Evolutionary conservation across 2,797 vertebrate genomes (phyloP).

Genomic region (Glyptemys insculpta): DNA sequence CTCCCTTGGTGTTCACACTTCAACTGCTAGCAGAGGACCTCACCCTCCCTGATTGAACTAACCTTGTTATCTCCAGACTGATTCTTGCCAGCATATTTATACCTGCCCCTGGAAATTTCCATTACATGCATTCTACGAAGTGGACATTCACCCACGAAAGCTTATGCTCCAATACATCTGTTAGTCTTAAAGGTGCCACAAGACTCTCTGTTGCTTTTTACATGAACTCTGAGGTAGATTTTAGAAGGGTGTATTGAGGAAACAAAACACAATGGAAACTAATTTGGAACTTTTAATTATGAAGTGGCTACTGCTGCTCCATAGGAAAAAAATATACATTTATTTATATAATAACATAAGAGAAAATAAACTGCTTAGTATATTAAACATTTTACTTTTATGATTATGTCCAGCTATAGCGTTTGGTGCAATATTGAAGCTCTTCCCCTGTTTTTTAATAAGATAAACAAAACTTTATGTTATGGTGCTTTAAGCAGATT

Average conservation of each 20-base stretch:
- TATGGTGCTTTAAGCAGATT: background rate
- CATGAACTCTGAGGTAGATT: background rate
- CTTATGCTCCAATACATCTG: no score
- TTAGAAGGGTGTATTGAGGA: background rate
- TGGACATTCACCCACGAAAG: no score
- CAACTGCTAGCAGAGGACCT: no score
- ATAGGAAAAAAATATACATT: background rate
- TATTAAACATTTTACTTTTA: background rate
- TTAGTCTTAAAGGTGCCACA: no score
- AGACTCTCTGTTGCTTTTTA: no score
- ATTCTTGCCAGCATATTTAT: no score
- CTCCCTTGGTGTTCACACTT: no score
- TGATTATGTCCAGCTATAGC: background rate
- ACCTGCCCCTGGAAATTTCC: no score
- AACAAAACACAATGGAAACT: background rate
- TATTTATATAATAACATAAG: background rate
- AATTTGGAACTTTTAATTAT: background rate
- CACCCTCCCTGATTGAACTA: no score
- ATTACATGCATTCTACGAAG: no score
- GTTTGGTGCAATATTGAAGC: background rate
- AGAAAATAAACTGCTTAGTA: background rate
- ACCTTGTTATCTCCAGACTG: no score
- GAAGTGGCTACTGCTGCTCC: background rate
- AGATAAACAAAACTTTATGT: background rate
- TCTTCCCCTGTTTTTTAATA: background rate